Evolutionary conservation across 2,888 invertebrate species (phyloP).

Genomic region (Drosophila ezoana): DNA sequence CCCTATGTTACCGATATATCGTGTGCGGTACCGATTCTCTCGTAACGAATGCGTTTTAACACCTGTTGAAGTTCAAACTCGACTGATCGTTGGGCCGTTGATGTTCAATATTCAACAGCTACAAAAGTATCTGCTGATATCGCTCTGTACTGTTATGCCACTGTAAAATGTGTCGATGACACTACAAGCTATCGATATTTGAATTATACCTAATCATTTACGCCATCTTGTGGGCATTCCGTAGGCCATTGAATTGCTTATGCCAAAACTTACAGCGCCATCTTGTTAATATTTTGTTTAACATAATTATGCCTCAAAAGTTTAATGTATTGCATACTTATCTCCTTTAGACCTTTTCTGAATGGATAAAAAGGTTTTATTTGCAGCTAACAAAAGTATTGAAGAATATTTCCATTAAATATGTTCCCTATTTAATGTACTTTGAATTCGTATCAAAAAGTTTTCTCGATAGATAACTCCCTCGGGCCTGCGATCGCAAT

Average conservation of each 20-base stretch:
- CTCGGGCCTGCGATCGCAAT: too few species aligned
- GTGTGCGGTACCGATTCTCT: conserved; percentile 48
- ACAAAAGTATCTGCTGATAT: conserved; percentile 1
- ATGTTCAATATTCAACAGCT: conserved; percentile 28
- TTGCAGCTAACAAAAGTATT: too few species aligned
- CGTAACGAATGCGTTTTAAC: conserved; percentile 59
- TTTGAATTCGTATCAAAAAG: too few species aligned
- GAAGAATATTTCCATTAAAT: too few species aligned
- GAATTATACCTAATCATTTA: too few species aligned
- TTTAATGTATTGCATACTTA: not conserved
- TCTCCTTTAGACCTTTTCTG: too few species aligned
- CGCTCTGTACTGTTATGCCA: conserved; percentile 19
- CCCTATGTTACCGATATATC: conserved; percentile 56
- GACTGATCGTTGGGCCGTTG: conserved; percentile 57
- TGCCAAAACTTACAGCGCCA: not conserved
- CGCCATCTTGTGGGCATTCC: conserved; percentile 13
- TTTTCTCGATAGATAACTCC: too few species aligned
- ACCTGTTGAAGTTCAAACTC: conserved; percentile 76
- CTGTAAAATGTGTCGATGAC: conserved; percentile 29
- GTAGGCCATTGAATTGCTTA: too few species aligned
- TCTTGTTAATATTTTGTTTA: not conserved
- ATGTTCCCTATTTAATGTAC: too few species aligned
- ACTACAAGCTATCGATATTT: conserved; percentile 9
- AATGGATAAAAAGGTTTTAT: too few species aligned
- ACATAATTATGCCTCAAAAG: too few species aligned